Base-by-base conservation (phyloP, 2,888 invertebrate genomes). In the Harpalus rufipes region DNA sequence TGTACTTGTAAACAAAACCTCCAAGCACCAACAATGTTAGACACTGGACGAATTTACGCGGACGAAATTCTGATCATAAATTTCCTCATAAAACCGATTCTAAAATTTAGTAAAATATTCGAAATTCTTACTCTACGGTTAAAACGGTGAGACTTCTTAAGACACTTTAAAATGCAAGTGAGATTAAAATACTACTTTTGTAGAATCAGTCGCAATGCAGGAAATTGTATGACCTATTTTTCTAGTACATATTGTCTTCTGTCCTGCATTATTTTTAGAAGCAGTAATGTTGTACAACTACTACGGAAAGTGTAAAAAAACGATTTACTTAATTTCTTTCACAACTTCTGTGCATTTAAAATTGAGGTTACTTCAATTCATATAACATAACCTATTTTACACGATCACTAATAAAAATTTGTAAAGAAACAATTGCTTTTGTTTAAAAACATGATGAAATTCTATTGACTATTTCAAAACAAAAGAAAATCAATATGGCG, bases 11-110 rank as follows among this genome's bases (percentile, higher is more conserved):
- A 72, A 51, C 18, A 44, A 63, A 63, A 81, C 61, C 25, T 39
- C 80, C 80, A 80, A 63, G 80, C 80, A 79, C 79, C 79, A 8
- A 58, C 74, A 21, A 16, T 39, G 14, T 56, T 59, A 56, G 39
- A 80, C 41, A 61, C 65, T 81, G 81, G 81, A 81, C 81, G 81
- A 81, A 65, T 63, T 81, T 58, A 21, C 12, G 41, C 41, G 72
- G 72, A 72, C 68, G 41, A 72, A 12, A 72, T n/a, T 41, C 41
- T 72, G 65, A 68, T 39, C 41, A 39, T 32, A 39, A 18, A 65
- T 39, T 63, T 63, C 44, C 63, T 51, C 58, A 80, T 18, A 59
- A 79, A 59, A 68, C 68, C 68, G 68, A 68, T 68, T 68, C 68
- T 39, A 68, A 68, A 63, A 63, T 76, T 74, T 63, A 63, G 63